These are phyloP conservation scores for Pycnonotus jocosus DNA, from an alignment of 2,113 vertebrate genomes.

Conservation along the genomic window DNA sequence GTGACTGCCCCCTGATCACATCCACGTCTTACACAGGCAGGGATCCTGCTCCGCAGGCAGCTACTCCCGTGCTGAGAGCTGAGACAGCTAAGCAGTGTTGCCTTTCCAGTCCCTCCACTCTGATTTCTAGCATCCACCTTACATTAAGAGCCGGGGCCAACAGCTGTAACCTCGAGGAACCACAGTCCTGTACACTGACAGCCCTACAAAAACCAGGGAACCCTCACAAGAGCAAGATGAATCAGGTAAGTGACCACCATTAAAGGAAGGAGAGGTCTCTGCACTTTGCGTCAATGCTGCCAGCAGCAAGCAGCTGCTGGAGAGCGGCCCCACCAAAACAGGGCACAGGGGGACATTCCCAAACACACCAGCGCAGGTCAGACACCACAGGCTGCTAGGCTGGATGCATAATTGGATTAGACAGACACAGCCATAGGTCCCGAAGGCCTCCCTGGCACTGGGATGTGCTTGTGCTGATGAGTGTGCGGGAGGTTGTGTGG, in stretches of 20 bases:
- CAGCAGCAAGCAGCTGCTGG: background rate
- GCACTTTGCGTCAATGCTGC: background rate
- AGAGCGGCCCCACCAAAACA: fast-evolving
- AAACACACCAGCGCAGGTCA: fast-evolving
- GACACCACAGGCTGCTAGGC: background rate
- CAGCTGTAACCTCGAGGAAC: background rate
- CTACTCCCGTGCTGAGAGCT: background rate
- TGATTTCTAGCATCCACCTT: background rate
- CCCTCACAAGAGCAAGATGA: fast-evolving
- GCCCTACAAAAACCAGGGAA: background rate
- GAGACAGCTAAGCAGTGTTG: background rate
- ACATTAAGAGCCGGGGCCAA: background rate
- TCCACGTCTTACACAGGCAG: background rate
- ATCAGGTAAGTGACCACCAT: background rate
- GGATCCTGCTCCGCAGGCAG: fast-evolving
- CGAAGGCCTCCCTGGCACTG: fast-evolving
- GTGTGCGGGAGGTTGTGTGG: fast-evolving
- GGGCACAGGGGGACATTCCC: background rate
- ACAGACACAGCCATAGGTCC: background rate
- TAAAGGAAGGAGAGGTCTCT: background rate
- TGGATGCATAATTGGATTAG: fast-evolving
- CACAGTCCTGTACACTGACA: background rate
- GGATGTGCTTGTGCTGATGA: fast-evolving
- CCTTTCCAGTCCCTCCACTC: background rate
- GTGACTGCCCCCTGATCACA: background rate